phyloP scores from a whole-genome alignment of 1,140 invertebrate species.

The Drosophila takahashii region DNA sequence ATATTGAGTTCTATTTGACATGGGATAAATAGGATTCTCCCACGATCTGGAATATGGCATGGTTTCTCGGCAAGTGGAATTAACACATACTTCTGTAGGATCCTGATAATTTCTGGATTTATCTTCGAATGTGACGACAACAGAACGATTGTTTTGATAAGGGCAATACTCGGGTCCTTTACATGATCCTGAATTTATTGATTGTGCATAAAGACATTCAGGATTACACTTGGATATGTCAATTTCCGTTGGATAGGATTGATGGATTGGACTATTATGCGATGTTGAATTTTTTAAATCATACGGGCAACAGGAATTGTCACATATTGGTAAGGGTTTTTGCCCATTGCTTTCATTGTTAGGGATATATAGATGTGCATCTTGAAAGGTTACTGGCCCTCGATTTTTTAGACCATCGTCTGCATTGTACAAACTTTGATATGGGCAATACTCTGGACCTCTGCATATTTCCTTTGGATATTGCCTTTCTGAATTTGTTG shows the following conservation, averaged over 20 bases:
- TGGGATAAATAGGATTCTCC: not conserved
- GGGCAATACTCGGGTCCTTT: not conserved
- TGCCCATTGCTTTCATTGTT: not conserved
- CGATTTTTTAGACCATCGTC: not conserved
- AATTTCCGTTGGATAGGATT: not conserved
- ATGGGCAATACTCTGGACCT: not conserved
- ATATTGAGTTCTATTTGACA: not conserved
- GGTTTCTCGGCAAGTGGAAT: not conserved
- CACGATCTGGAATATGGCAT: not conserved
- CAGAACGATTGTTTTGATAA: not conserved
- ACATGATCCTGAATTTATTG: not conserved
- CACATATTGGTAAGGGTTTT: not conserved
- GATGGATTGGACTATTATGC: not conserved
- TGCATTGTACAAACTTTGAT: not conserved
- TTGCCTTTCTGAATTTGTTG: not conserved
- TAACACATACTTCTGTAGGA: not conserved
- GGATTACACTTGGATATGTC: not conserved
- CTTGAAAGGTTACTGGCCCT: too few relatives aligned
- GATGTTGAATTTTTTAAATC: not conserved
- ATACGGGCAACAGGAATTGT: not conserved
- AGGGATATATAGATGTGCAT: too few relatives aligned
- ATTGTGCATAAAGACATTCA: not conserved
- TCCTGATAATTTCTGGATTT: not conserved
- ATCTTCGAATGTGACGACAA: not conserved
- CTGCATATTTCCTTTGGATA: too few relatives aligned